phyloP scores from a whole-genome alignment of 2,113 vertebrate genomes.

The Phalacrocorax carbo region DNA sequence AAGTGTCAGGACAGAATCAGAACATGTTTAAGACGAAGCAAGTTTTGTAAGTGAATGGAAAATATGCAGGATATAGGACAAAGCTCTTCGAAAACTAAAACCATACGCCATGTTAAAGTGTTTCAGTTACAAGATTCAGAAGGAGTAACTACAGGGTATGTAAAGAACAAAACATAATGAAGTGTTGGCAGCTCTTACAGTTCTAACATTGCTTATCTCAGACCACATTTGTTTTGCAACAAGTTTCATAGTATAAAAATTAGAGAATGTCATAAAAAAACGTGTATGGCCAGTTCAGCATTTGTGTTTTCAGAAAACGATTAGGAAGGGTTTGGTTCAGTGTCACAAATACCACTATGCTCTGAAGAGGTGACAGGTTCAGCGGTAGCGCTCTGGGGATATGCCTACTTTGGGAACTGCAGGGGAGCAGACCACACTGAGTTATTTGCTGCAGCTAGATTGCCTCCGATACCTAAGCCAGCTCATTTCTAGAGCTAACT shows the following conservation, averaged over 20 bases:
- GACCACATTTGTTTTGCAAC: background rate
- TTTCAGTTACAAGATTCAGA: constrained; percentile 56
- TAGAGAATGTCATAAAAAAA: background rate
- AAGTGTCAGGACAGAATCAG: constrained; percentile 51
- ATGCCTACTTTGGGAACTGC: background rate
- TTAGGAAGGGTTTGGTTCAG: background rate
- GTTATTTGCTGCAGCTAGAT: background rate
- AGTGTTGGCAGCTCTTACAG: background rate
- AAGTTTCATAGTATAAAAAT: constrained; percentile 7
- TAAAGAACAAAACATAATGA: constrained; percentile 35
- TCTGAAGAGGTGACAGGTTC: background rate
- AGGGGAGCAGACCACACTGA: background rate
- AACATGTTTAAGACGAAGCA: constrained; percentile 49
- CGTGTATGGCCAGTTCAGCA: background rate
- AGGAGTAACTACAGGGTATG: constrained; percentile 7
- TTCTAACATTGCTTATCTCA: background rate
- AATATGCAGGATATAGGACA: constrained; percentile 52
- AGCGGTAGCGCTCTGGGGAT: background rate
- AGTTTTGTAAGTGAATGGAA: constrained; percentile 38
- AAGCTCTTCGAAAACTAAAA: constrained; percentile 41
- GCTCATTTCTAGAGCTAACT: background rate
- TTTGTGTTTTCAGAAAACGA: background rate
- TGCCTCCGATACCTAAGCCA: background rate
- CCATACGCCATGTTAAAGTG: background rate
- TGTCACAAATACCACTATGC: background rate